These are phyloP conservation scores for Protodeltote pygarga DNA, from an alignment of 2,888 invertebrate genomes.

Conservation along the genomic window DNA sequence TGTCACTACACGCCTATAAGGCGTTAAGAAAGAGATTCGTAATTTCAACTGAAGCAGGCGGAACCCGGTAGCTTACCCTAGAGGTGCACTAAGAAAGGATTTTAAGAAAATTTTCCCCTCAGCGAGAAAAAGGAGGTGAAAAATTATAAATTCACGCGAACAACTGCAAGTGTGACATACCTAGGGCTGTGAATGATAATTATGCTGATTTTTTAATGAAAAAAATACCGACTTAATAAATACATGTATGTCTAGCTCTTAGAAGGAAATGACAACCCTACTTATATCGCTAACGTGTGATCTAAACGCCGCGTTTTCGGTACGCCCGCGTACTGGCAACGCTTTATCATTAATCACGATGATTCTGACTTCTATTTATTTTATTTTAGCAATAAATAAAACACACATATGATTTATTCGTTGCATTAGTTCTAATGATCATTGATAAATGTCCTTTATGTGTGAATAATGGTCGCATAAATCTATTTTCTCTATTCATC, in stretches of 20 bases:
- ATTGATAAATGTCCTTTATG: conserved; percentile 12
- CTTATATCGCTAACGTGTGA: conserved; percentile 57
- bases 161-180: too few species aligned
- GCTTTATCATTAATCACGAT: conserved; percentile 53
- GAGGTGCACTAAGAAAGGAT: too few species aligned
- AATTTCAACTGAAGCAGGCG: too few species aligned
- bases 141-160: too few species aligned
- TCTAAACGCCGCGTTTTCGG: conserved; percentile 55
- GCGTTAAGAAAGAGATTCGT: too few species aligned
- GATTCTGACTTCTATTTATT: conserved; percentile 48
- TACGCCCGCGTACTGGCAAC: conserved; percentile 49
- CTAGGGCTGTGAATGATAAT: too few species aligned
- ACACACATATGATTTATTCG: conserved; percentile 40
- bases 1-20: too few species aligned
- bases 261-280: conserved; percentile 39
- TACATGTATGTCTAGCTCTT: too few species aligned
- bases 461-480: conserved; percentile 8
- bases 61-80: too few species aligned
- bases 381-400: conserved; percentile 47
- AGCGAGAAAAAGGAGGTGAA: too few species aligned
- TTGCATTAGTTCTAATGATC: conserved; percentile 35
- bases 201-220: too few species aligned
- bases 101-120: too few species aligned
- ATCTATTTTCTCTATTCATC: conserved; percentile 4
- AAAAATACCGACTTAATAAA: background rate